Conservation (phyloP, 1,140 invertebrate species). For the Calliphora vicina region DNA sequence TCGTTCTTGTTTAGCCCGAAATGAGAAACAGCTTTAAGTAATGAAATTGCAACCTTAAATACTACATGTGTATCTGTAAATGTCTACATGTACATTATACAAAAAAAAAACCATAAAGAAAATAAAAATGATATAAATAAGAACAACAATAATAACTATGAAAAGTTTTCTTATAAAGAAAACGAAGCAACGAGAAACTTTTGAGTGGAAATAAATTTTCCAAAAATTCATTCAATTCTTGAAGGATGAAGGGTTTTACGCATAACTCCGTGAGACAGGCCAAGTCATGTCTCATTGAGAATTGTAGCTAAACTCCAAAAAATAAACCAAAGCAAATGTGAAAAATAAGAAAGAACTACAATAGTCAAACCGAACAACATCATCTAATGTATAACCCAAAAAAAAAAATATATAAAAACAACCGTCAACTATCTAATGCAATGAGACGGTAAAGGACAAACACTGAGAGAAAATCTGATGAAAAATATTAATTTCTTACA, state of each 20-base stretch:
- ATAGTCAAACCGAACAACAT: neutral
- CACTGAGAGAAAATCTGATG: neutral
- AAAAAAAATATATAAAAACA: neutral
- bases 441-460: neutral
- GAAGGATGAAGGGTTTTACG: neutral
- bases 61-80: neutral
- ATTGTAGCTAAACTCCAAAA: neutral
- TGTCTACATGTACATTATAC: neutral
- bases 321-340: neutral
- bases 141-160: no score
- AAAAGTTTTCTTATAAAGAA: no score
- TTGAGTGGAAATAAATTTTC: no score
- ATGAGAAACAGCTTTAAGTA: conserved; percentile 27
- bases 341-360: neutral
- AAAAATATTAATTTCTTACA: no score
- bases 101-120: no score
- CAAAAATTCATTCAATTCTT: neutral
- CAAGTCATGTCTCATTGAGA: conserved; percentile 8
- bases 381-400: neutral
- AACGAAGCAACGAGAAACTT: no score
- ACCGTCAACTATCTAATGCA: neutral
- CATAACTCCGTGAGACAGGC: neutral
- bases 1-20: neutral
- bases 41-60: conserved; percentile 24
- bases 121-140: no score